Conservation (phyloP, 1,140 invertebrate genomes). For the Bombus haemorrhoidalis region DNA sequence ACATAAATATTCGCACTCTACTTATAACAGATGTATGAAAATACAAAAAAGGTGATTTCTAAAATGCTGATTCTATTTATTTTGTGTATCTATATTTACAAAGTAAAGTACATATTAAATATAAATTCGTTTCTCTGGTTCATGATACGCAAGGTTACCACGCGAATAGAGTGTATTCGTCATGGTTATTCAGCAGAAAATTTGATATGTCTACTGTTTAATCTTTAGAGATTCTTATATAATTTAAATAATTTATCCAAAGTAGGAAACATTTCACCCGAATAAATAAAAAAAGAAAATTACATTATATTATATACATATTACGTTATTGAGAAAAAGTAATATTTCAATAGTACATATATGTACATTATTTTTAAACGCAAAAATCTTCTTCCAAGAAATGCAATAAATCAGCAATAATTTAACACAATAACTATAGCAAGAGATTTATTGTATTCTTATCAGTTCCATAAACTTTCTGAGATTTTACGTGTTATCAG, state of each 20-base stretch:
- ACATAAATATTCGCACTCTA: no score
- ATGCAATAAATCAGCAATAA: background rate
- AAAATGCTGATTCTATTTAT: no score
- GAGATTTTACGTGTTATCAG: background rate
- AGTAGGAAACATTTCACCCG: no score
- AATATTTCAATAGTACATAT: background rate
- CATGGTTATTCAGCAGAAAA: conserved; percentile 22
- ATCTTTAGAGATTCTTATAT: background rate
- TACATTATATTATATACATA: background rate
- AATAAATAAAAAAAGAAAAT: background rate
- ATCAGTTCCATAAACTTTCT: background rate
- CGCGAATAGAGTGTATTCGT: background rate
- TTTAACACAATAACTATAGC: background rate
- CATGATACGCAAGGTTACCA: no score
- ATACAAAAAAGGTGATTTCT: no score
- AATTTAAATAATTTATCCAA: background rate
- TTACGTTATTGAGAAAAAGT: no score
- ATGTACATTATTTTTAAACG: background rate
- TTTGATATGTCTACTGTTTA: background rate
- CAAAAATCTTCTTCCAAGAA: background rate
- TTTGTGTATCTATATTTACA: no score
- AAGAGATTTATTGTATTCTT: conserved; percentile 10
- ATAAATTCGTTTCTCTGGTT: no score
- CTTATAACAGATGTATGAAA: no score
- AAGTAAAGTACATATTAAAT: no score